Evolutionary conservation across 2,888 invertebrate genomes (phyloP).

Genomic region (Brachyptera putata): DNA sequence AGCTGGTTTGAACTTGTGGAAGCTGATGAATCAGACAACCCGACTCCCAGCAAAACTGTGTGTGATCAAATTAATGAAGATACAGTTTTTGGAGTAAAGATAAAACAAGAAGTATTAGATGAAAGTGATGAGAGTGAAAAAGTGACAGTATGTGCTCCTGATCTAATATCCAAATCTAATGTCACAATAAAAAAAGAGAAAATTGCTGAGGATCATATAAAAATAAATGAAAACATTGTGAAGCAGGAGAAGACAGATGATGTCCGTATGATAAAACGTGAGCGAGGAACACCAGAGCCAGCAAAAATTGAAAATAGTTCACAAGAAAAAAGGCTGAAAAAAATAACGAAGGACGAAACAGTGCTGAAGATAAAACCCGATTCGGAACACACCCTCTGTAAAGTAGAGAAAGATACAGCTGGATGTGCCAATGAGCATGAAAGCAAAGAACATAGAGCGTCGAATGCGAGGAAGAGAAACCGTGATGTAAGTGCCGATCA

Average conservation of each 20-base stretch:
- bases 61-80: too few relatives aligned
- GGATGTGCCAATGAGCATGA: not conserved
- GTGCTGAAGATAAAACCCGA: too few relatives aligned
- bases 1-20: conserved; percentile 24
- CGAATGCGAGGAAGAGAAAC: not conserved
- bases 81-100: not conserved
- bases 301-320: not conserved
- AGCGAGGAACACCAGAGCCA: too few relatives aligned
- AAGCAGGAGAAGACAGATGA: not conserved
- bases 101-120: not conserved
- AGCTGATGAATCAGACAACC: conserved; percentile 15
- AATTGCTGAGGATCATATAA: not conserved
- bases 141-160: conserved; percentile 13
- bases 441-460: not conserved
- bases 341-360: not conserved
- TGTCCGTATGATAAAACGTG: too few relatives aligned
- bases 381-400: not conserved
- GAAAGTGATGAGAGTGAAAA: conserved; percentile 1
- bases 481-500: not conserved
- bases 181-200: not conserved
- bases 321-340: not conserved
- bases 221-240: not conserved
- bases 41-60: not conserved
- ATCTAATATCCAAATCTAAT: not conserved
- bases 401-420: not conserved